These are phyloP conservation scores for Cecropterus lyciades DNA, from an alignment of 1,140 invertebrate species.

Conservation along the genomic window DNA sequence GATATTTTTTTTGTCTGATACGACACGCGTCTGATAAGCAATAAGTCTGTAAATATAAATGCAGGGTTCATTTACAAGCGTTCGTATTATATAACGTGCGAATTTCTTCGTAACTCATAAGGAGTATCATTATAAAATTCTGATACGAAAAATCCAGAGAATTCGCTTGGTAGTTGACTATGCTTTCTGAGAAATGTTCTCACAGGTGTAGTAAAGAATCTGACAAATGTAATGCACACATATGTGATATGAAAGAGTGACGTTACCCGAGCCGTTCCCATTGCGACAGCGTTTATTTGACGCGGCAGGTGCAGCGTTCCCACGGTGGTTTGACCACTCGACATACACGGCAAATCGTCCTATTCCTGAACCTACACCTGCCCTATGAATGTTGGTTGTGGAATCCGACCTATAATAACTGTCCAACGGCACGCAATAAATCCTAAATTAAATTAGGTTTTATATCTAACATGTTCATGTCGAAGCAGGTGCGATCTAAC, in stretches of 20 bases:
- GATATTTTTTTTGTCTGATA: no score
- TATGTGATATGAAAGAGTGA: conserved; percentile 23
- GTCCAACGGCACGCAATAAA: conserved; percentile 9
- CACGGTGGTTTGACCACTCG: conserved; percentile 53
- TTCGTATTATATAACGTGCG: no score
- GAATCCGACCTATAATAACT: conserved; percentile 37
- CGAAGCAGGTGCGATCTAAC: conserved; percentile 10
- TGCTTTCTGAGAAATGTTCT: background rate
- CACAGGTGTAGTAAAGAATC: conserved; percentile 1
- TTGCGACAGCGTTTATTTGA: conserved; percentile 38
- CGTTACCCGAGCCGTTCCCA: conserved; percentile 23
- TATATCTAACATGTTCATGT: conserved; percentile 10
- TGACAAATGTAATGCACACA: conserved; percentile 15
- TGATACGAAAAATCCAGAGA: no score
- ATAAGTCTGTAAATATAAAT: no score
- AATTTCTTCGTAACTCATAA: no score
- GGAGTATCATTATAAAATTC: no score
- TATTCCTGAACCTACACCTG: conserved; percentile 42
- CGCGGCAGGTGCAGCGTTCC: conserved; percentile 61
- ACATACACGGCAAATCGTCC: conserved; percentile 48
- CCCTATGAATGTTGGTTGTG: conserved; percentile 32
- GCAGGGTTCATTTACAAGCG: no score
- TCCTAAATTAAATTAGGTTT: conserved; percentile 26
- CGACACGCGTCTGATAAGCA: no score
- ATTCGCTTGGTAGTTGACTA: background rate